Evolutionary conservation across 2,888 invertebrate genomes (phyloP).

Genomic region (Clostera curtula): DNA sequence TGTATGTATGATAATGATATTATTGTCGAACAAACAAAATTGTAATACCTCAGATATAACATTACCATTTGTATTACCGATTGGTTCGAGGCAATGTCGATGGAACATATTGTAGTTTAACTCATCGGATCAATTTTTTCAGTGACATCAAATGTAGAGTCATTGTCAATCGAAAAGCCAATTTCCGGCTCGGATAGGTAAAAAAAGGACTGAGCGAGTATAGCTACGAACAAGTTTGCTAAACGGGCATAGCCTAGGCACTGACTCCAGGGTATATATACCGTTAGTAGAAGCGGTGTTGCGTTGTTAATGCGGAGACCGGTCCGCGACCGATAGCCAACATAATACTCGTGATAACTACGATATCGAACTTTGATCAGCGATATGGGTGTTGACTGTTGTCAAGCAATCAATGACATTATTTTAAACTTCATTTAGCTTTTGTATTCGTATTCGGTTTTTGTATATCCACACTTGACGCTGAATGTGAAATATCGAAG

Average conservation of each 20-base stretch:
- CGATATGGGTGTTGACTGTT: constrained; percentile 5
- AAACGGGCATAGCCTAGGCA: constrained; percentile 46
- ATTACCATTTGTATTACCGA: too few relatives aligned
- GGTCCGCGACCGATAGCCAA: constrained; percentile 44
- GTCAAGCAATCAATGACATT: constrained; percentile 3
- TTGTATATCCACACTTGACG: too few relatives aligned
- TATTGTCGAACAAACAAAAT: constrained; percentile 16
- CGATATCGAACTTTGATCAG: constrained; percentile 25
- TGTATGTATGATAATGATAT: constrained; percentile 22
- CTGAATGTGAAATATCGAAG: too few relatives aligned
- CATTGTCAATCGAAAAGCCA: constrained; percentile 17
- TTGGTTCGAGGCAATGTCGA: too few relatives aligned
- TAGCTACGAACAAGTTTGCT: constrained; percentile 49
- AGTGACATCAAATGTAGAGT: constrained; percentile 2
- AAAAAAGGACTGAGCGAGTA: constrained; percentile 40
- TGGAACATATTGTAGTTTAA: constrained; percentile 3
- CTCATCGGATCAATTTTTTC: constrained; percentile 4
- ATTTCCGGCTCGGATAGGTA: constrained; percentile 39
- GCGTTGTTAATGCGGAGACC: constrained; percentile 55
- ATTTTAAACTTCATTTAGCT: too few relatives aligned
- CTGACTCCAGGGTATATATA: constrained; percentile 41
- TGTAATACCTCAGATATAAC: too few relatives aligned
- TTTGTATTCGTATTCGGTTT: too few relatives aligned
- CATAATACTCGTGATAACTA: constrained; percentile 36
- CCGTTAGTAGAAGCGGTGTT: constrained; percentile 55